These are phyloP conservation scores for Habrosyne pyritoides DNA, from an alignment of 2,888 invertebrate species.

Conservation along the genomic window DNA sequence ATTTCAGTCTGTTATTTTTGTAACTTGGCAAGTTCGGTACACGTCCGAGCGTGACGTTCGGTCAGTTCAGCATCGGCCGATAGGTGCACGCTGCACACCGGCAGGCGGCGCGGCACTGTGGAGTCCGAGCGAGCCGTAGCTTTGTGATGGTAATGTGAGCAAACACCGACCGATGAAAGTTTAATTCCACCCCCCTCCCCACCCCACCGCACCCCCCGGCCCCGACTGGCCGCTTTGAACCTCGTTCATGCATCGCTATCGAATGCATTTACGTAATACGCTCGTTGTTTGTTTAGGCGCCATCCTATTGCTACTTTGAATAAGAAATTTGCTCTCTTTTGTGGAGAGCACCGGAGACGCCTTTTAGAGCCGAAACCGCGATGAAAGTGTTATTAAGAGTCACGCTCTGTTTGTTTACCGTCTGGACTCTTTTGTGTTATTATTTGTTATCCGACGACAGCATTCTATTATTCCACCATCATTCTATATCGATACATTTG, in stretches of 20 bases:
- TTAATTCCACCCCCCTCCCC: slow-evolving; percentile 31
- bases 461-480: neutral
- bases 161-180: slow-evolving; percentile 54
- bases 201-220: slow-evolving; percentile 12
- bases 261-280: slow-evolving; percentile 60
- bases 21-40: too few relatives aligned
- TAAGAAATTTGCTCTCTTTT: slow-evolving; percentile 63
- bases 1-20: too few relatives aligned
- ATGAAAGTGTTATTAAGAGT: slow-evolving; percentile 33
- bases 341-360: slow-evolving; percentile 28
- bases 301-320: slow-evolving; percentile 74
- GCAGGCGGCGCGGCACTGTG: slow-evolving; percentile 5
- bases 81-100: neutral
- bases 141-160: slow-evolving; percentile 69
- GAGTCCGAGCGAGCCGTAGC: slow-evolving; percentile 25
- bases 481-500: neutral
- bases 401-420: slow-evolving; percentile 24
- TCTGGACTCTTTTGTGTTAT: neutral
- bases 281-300: slow-evolving; percentile 70
- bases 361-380: slow-evolving; percentile 39
- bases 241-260: slow-evolving; percentile 52
- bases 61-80: neutral
- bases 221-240: slow-evolving; percentile 19
- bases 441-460: neutral
- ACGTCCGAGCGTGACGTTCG: too few relatives aligned